phyloP scores from a whole-genome alignment of 2,797 vertebrate species.

The Tragelaphus eurycerus region DNA sequence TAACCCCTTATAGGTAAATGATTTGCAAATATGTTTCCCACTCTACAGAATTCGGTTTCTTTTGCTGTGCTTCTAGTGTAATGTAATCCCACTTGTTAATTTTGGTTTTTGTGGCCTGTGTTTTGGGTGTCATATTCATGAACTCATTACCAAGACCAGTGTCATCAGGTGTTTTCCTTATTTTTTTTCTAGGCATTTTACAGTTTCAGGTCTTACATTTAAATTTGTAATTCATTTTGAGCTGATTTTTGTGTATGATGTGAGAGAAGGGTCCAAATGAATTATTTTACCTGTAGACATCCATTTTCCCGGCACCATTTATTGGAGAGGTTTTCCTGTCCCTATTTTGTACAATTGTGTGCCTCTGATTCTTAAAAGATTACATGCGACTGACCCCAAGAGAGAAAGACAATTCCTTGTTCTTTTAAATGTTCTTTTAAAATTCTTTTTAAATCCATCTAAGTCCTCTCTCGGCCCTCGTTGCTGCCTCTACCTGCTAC shows the following conservation, averaged over 20 bases:
- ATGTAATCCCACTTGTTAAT: neutral
- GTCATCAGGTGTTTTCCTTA: neutral
- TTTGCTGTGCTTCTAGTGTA: neutral
- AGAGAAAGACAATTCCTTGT: neutral
- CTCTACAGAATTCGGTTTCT: neutral
- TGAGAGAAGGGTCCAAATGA: neutral
- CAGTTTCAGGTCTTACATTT: neutral
- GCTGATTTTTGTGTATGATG: neutral
- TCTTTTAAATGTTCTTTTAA: neutral
- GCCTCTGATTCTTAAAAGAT: neutral
- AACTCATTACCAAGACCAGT: neutral
- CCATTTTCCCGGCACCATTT: neutral
- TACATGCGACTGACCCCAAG: neutral
- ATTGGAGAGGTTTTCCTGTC: neutral
- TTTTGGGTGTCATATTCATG: neutral
- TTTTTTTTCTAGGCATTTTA: neutral
- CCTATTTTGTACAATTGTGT: neutral
- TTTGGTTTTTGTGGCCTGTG: neutral
- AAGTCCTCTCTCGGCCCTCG: neutral
- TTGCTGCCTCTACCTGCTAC: neutral
- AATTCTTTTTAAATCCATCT: neutral
- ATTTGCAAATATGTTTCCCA: neutral
- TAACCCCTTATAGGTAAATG: neutral
- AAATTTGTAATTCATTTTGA: neutral
- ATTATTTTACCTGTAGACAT: neutral